Evolutionary conservation across 2,888 invertebrate genomes (phyloP), one percentile per base, ranked within the genome.

Genomic region (Ophioninae sp.): DNA sequence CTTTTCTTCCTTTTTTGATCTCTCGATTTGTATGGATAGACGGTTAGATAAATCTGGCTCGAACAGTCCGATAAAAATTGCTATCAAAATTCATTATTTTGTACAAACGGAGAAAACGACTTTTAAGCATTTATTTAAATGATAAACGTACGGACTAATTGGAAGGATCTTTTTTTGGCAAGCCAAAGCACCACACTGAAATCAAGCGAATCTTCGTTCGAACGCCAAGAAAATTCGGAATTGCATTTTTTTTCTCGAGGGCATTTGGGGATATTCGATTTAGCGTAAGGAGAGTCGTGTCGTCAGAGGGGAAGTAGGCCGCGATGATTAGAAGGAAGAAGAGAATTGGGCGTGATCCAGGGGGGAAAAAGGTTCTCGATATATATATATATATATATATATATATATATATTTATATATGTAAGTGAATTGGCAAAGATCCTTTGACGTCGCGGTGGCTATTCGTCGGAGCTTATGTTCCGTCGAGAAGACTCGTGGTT

Each of bases 381-480:
- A 30, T 1, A 30, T 30, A 30, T 30, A 3, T 30, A 37, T 23
- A 39, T n/a, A n/a, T n/a, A n/a, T n/a, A n/a, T n/a, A n/a, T n/a
- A n/a, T n/a, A n/a, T n/a, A 41, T 64, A 23, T 64, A 37, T 67
- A 65, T 77, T 62, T 62, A 23, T 64, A 30, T 59, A 65, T 78
- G 50, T 62, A 37, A 20, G 69, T 62, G 68, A 76, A 69, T 78
- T 69, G 61, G 77, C 37, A 62, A 69, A 69, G 69, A 69, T 78
- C 77, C 77, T 78, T 78, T 78, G 77, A 78, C 69, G 62, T 50
- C 50, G 67, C 59, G 62, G 67, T 67, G 39, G 75, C 21, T 61
- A 72, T 41, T 59, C 67, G 57, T n/a, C 23, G 57, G 39, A 65
- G 67, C 65, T 76, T 67, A 76, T 37, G 74, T 30, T 41, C 21